Conservation (phyloP, 2,113 vertebrate genomes). For the Gobius niger region DNA sequence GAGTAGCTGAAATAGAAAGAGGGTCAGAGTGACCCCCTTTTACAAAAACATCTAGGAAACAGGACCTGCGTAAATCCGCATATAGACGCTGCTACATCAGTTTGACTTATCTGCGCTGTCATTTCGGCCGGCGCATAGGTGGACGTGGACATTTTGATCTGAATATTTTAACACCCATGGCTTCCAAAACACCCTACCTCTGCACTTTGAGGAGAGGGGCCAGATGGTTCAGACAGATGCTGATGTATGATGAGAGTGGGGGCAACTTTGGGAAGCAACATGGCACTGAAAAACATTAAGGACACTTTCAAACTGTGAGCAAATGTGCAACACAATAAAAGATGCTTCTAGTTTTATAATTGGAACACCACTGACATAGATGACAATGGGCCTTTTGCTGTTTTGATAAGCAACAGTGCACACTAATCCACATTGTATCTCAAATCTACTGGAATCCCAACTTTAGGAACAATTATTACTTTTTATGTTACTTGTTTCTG, state of each 20-base stretch:
- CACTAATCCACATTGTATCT: too few relatives aligned
- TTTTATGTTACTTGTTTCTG: too few relatives aligned
- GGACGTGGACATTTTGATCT: constrained; percentile 2
- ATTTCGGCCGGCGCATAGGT: constrained; percentile 7
- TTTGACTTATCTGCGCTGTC: constrained; percentile 24
- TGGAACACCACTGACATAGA: too few relatives aligned
- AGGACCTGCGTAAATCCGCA: constrained; percentile 56
- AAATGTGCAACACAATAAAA: not conserved
- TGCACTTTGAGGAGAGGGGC: constrained; percentile 16
- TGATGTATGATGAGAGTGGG: constrained; percentile 25
- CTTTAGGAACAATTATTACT: too few relatives aligned
- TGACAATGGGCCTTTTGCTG: too few relatives aligned
- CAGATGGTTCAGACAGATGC: constrained; percentile 55
- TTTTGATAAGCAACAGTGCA: too few relatives aligned
- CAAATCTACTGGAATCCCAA: too few relatives aligned
- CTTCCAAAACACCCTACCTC: not conserved
- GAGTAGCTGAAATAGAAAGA: constrained; percentile 35
- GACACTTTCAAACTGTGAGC: not conserved
- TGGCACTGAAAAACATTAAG: constrained; percentile 6
- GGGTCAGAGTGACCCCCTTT: constrained; percentile 19
- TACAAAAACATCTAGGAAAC: constrained; percentile 49
- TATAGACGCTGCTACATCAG: constrained; percentile 12
- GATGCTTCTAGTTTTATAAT: not conserved
- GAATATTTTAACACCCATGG: constrained; percentile 12
- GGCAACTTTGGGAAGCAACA: not conserved